Conservation (phyloP, 2,888 invertebrate genomes). For the Leistus spinibarbis region DNA sequence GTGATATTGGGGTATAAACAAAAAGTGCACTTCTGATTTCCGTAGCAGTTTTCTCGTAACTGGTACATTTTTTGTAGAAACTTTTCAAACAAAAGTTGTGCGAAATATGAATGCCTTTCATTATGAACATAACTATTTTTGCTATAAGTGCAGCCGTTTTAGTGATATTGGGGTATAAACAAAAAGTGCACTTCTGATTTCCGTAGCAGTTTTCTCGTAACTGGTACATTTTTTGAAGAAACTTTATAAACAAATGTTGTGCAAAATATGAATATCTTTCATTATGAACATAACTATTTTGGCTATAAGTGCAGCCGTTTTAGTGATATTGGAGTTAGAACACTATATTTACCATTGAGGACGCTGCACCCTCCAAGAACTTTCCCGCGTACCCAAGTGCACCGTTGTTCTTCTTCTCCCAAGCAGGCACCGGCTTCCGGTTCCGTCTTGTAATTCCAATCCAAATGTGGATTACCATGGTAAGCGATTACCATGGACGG, state of each 20-base stretch:
- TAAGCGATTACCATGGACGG: slow-evolving; percentile 74
- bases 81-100: background rate
- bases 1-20: no score
- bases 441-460: slow-evolving; percentile 72
- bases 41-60: background rate
- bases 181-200: no score
- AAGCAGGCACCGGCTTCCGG: slow-evolving; percentile 69
- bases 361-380: slow-evolving; percentile 73
- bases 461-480: slow-evolving; percentile 65
- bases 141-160: no score
- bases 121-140: no score
- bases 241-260: background rate
- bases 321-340: background rate
- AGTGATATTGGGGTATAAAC: no score
- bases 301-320: no score
- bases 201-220: no score
- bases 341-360: slow-evolving; percentile 65
- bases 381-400: slow-evolving; percentile 74
- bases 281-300: no score
- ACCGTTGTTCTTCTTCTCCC: slow-evolving; percentile 60
- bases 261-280: no score
- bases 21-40: background rate
- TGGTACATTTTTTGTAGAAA: background rate
- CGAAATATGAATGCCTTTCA: no score
- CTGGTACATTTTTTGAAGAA: background rate